Base-by-base conservation (phyloP, 2,797 vertebrate genomes). In the Poecile montanus region DNA sequence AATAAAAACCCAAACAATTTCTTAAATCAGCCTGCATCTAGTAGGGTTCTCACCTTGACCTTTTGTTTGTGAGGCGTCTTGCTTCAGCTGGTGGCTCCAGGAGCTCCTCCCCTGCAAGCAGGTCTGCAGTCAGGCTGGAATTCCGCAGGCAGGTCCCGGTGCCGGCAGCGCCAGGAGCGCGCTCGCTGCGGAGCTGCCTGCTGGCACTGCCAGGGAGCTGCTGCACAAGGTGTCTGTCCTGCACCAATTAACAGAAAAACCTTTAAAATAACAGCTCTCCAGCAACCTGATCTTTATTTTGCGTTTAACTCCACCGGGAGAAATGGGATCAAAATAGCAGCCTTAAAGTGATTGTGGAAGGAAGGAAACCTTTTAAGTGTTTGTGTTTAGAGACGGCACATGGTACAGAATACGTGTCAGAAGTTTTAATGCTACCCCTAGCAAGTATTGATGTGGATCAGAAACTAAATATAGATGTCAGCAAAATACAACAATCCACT, bases 1-100 rank as follows among this genome's bases (percentile, higher is more conserved):
- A 6, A 3, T 13, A 42, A 29, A 48, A 10, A 85, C 66, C 26
- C 27, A 12, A 34, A 34, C 25, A 8, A 32, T 67, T 54, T 40
- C 27, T 85, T 63, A 89, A 84, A 86, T 70, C 72, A 92, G 61
- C 50, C 70, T 38, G 61, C 19, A 15, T 23, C 32, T 75, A 47
- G 26, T 7, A 84, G 10, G 23, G 17, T 67, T 85, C 93, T 93
- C 95, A 98, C 97, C 95, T 97, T 96, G 81, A 85, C 83, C 89
- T 93, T 94, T 42, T n/a, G 34, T 58, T 48, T 68, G 70, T 36
- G 90, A 65, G 77, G 65, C 8, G 14, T 81, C 76, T 93, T 66
- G 76, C 73, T 96, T 13, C 27, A 36, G 85, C 70, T 21, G 10
- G 11, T 82, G 74, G 3, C 65, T n/a, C 2, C 34, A 12, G 54